Evolutionary conservation across 2,888 invertebrate genomes (phyloP).

Genomic region (Hermodice carunculata): DNA sequence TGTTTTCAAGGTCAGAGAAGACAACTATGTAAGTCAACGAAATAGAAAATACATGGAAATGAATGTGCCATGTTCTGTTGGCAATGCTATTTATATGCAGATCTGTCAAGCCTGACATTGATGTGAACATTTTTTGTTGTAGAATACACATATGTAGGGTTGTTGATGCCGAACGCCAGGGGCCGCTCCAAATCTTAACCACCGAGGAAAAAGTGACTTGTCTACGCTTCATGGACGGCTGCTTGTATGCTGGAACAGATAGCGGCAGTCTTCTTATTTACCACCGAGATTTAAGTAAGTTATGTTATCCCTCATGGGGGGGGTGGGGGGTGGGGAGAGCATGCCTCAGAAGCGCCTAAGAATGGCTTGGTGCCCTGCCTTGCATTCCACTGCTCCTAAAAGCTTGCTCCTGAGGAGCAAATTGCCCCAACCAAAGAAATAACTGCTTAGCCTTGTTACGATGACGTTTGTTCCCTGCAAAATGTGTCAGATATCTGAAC

Average conservation of each 20-base stretch:
- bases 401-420: no score
- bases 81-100: background rate
- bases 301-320: background rate
- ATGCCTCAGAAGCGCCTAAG: no score
- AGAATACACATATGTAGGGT: constrained; percentile 28
- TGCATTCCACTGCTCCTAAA: no score
- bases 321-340: no score
- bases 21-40: constrained; percentile 82
- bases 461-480: no score
- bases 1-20: no score
- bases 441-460: no score
- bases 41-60: background rate
- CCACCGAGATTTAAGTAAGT: constrained; percentile 72
- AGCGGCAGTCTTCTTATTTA: constrained; percentile 85
- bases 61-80: background rate
- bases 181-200: background rate
- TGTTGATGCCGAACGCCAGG: constrained; percentile 12
- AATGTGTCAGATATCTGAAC: no score
- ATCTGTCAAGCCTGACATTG: background rate
- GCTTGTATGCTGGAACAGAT: constrained; percentile 87
- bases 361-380: no score
- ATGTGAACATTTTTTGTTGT: constrained; percentile 6
- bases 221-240: constrained; percentile 87
- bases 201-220: constrained; percentile 75
- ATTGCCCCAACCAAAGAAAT: no score